Evolutionary conservation across 2,113 vertebrate species (phyloP).

Genomic region (Nestor notabilis): DNA sequence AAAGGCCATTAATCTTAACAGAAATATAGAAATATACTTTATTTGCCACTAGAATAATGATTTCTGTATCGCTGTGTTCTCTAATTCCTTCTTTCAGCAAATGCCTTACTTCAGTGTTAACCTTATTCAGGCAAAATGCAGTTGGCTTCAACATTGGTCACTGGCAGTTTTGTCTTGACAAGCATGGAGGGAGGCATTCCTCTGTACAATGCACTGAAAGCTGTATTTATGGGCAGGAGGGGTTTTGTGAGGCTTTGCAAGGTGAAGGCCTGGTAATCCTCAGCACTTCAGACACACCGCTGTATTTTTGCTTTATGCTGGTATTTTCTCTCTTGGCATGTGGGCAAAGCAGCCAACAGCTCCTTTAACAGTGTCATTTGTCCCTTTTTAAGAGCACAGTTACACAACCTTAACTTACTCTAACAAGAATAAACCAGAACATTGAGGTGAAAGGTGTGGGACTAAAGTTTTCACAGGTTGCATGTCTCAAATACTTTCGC

Average conservation of each 20-base stretch:
- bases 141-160: rapidly evolving
- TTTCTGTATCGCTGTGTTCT: neutral
- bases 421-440: neutral
- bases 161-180: neutral
- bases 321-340: neutral
- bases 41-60: neutral
- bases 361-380: neutral
- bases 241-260: neutral
- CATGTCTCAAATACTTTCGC: neutral
- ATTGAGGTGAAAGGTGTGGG: neutral
- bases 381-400: neutral
- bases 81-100: neutral
- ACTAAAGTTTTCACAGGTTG: neutral
- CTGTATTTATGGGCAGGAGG: neutral
- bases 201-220: neutral
- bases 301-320: neutral
- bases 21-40: neutral
- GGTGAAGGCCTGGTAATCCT: neutral
- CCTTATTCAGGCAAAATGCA: neutral
- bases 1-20: neutral
- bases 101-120: neutral
- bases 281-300: neutral
- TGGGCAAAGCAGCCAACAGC: neutral
- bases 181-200: neutral
- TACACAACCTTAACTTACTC: neutral